These are phyloP conservation scores for Arnoldichthys spilopterus DNA, from an alignment of 2,797 vertebrate genomes.

Conservation along the genomic window DNA sequence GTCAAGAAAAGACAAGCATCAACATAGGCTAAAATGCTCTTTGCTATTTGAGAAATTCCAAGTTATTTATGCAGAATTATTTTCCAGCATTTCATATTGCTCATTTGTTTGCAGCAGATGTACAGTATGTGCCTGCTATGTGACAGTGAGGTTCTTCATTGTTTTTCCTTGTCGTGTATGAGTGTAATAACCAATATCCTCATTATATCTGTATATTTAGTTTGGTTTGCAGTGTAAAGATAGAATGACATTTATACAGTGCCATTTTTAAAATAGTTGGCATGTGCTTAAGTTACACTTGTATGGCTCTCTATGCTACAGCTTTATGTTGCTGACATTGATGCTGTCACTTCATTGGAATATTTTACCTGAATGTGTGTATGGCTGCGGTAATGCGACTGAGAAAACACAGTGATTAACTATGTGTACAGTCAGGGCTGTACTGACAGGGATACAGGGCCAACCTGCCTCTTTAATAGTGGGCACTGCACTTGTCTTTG, in stretches of 20 bases:
- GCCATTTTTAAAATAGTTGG: background rate
- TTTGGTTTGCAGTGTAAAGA: background rate
- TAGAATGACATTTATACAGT: background rate
- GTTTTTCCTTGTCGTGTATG: background rate
- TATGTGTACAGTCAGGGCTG: background rate
- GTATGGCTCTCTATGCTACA: background rate
- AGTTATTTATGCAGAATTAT: background rate
- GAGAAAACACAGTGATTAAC: background rate
- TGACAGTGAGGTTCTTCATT: background rate
- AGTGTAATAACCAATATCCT: background rate
- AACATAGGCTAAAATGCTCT: conserved; percentile 32
- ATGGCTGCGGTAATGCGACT: background rate
- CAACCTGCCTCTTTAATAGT: background rate
- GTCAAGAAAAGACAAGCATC: conserved; percentile 44
- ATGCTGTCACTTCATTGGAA: background rate
- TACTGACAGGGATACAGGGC: background rate
- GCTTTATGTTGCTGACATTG: background rate
- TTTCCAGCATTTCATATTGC: background rate
- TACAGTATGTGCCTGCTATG: background rate
- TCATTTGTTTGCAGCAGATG: background rate
- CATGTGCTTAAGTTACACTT: background rate
- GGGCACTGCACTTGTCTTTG: background rate
- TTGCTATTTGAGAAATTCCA: background rate
- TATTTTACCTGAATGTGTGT: background rate
- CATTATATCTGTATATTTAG: background rate